Conservation (phyloP, 2,797 vertebrate genomes). For the Gouania willdenowi region DNA sequence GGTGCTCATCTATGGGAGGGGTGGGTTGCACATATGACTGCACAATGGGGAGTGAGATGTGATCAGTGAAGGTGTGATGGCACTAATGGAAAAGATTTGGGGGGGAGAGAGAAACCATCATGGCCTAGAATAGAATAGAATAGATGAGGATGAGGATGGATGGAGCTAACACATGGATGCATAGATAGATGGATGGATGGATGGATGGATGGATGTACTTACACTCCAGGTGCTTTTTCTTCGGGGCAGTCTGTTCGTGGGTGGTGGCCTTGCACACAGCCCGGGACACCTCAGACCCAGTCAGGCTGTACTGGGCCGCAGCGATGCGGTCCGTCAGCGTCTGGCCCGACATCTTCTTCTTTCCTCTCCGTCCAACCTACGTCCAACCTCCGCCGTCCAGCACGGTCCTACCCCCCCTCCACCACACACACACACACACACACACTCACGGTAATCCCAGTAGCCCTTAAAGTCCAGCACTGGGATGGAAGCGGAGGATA, state of each 20-base stretch:
- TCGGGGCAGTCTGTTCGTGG: conserved; percentile 95
- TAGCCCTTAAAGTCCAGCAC: no score
- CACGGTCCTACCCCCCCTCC: conserved; percentile 49
- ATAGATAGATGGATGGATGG: conserved; percentile 10
- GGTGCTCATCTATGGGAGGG: no score
- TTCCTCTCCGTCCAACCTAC: conserved; percentile 29
- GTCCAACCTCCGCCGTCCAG: conserved; percentile 44
- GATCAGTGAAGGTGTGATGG: conserved; percentile 20
- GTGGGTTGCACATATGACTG: no score
- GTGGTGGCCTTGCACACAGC: conserved; percentile 98
- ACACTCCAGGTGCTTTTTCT: conserved; percentile 99
- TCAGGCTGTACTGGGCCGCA: conserved; percentile 97
- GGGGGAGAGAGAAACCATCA: no score
- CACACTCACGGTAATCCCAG: conserved; percentile 6
- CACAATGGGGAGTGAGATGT: neutral
- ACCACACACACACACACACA: neutral
- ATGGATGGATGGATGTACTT: conserved; percentile 65
- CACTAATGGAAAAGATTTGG: no score
- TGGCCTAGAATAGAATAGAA: no score
- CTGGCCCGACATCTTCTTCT: conserved; percentile 97
- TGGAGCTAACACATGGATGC: conserved; percentile 16
- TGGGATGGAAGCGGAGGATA: neutral
- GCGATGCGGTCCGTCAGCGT: conserved; percentile 98
- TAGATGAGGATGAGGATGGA: conserved; percentile 14
- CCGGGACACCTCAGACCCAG: conserved; percentile 92